A percentile compares a stretch with the other conserved stretches of the same genome.
Evolutionary conservation across 1,140 invertebrate species (phyloP).

Genomic region (Drosophila persimilis): DNA sequence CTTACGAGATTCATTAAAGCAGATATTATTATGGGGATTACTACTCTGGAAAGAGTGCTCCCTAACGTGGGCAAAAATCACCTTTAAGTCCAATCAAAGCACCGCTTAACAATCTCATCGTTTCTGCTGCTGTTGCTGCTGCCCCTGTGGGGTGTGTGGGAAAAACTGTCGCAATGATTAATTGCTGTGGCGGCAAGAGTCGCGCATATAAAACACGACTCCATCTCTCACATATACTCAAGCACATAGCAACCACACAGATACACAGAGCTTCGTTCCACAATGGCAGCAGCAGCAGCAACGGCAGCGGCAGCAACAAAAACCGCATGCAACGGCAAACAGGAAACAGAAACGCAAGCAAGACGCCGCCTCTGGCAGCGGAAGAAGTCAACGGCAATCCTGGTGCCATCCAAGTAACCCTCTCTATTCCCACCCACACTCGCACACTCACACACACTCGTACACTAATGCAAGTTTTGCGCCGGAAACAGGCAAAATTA

Average conservation of each 20-base stretch:
- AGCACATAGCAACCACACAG: neutral
- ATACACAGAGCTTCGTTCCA: slow-evolving; percentile 17
- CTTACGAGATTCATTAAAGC: no score
- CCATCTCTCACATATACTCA: slow-evolving; percentile 10
- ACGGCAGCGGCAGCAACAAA: slow-evolving; percentile 34
- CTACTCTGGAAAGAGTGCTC: no score
- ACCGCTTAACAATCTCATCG: no score
- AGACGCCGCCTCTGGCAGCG: slow-evolving; percentile 79
- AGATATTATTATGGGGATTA: no score
- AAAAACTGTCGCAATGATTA: slow-evolving; percentile 80
- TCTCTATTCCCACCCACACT: no score
- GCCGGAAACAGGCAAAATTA: slow-evolving; percentile 82
- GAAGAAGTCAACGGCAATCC: slow-evolving; percentile 75
- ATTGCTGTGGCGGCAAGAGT: slow-evolving; percentile 77
- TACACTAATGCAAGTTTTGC: slow-evolving; percentile 79
- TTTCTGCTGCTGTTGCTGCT: neutral
- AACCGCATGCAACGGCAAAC: slow-evolving; percentile 70
- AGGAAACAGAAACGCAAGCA: slow-evolving; percentile 77
- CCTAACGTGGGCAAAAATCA: no score
- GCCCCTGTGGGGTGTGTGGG: slow-evolving; percentile 44
- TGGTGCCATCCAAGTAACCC: slow-evolving; percentile 32
- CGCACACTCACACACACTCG: slow-evolving; percentile 37
- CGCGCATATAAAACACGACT: slow-evolving; percentile 74
- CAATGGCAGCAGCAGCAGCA: slow-evolving; percentile 31
- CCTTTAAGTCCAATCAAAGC: no score